These are phyloP conservation scores for Eulithis prunata DNA, from an alignment of 2,888 invertebrate genomes.

Conservation along the genomic window DNA sequence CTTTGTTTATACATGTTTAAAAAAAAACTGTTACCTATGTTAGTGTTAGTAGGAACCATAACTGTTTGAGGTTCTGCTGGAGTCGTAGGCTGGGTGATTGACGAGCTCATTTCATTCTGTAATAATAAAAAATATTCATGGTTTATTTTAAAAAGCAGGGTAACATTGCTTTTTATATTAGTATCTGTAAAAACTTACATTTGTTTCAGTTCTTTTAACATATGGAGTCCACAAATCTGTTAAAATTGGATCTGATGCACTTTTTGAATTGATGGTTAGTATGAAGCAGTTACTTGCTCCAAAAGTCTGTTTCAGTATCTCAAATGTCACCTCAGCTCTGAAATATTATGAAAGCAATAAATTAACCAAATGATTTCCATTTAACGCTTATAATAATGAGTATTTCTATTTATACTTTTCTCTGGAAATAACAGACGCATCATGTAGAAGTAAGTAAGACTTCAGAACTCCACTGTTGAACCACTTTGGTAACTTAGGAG, in stretches of 20 bases:
- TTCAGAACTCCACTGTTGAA: conserved; percentile 91
- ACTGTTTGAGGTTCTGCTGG: conserved; percentile 61
- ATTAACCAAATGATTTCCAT: background rate
- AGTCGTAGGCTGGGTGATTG: conserved; percentile 54
- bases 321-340: conserved; percentile 93
- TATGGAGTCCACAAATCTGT: conserved; percentile 95
- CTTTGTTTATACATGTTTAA: too few relatives aligned
- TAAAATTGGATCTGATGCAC: conserved; percentile 81
- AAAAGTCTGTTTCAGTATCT: conserved; percentile 93
- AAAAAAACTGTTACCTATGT: conserved; percentile 48
- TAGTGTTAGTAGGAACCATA: conserved; percentile 44
- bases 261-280: conserved; percentile 94
- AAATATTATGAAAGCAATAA: conserved; percentile 47
- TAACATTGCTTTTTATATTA: too few relatives aligned
- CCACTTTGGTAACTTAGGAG: conserved; percentile 93
- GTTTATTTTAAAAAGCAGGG: conserved; percentile 3
- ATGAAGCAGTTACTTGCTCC: conserved; percentile 95
- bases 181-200: conserved; percentile 56
- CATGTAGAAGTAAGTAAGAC: conserved; percentile 96
- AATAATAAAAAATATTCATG: conserved; percentile 26
- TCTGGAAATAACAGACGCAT: conserved; percentile 88
- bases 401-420: conserved; percentile 87
- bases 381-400: background rate
- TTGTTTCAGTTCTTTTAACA: conserved; percentile 85
- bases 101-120: conserved; percentile 63